Conservation (phyloP, 2,113 vertebrate genomes). For the Baryphthengus martii region DNA sequence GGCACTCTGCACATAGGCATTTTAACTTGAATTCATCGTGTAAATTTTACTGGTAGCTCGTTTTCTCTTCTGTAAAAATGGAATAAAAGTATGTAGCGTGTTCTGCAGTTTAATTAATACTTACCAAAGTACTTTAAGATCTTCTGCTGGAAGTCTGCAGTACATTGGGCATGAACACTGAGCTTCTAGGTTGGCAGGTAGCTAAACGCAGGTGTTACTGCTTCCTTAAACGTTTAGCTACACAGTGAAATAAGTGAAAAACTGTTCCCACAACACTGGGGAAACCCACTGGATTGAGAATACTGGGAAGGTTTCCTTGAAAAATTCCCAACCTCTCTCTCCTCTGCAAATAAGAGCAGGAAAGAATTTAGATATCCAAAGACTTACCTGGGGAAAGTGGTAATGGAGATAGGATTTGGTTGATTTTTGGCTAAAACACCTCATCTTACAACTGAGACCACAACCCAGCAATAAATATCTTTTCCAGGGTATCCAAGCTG, state of each 20-base stretch:
- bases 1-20: background rate
- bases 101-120: background rate
- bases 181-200: background rate
- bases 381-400: background rate
- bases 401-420: background rate
- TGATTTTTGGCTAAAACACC: background rate
- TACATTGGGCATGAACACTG: background rate
- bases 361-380: background rate
- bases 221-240: background rate
- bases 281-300: background rate
- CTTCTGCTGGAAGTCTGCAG: background rate
- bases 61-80: background rate
- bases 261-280: background rate
- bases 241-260: background rate
- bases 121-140: background rate
- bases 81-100: background rate
- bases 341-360: background rate
- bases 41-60: background rate
- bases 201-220: background rate
- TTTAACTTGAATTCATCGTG: background rate
- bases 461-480: background rate
- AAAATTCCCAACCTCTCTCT: background rate
- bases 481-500: background rate
- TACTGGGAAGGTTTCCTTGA: background rate
- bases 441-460: background rate